Conservation (phyloP, 53 echinoderm and acorn worm species). For the Zoroaster sp. region DNA sequence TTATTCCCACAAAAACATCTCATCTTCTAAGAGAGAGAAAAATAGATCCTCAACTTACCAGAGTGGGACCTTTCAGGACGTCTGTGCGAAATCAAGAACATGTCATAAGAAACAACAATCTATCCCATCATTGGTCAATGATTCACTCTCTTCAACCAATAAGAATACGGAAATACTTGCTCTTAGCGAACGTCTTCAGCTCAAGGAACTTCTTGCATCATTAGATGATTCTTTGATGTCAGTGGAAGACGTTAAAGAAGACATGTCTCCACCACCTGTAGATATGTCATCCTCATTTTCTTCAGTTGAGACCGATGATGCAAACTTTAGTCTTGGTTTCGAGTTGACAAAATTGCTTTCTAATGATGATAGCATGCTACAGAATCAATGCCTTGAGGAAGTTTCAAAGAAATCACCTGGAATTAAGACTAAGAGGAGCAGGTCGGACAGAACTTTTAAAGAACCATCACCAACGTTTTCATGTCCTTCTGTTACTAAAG, state of each 20-base stretch:
- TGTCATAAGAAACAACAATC: not conserved
- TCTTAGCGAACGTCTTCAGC: not conserved
- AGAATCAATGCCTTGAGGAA: not conserved
- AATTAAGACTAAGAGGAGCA: too few relatives aligned
- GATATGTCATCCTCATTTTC: not conserved
- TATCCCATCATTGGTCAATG: not conserved
- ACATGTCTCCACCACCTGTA: not conserved
- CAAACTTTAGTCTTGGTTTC: constrained; percentile 34
- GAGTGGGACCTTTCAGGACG: not conserved
- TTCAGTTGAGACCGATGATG: not conserved
- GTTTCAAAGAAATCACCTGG: not conserved
- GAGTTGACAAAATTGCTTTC: constrained; percentile 14
- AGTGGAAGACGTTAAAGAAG: not conserved
- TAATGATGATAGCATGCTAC: not conserved
- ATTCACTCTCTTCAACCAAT: not conserved
- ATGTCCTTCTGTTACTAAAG: not conserved
- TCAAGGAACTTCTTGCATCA: not conserved
- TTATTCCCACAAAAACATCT: not conserved
- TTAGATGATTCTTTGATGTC: not conserved
- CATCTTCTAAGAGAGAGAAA: not conserved
- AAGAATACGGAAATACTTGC: not conserved
- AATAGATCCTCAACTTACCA: not conserved
- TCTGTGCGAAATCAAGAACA: not conserved
- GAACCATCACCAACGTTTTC: not conserved
- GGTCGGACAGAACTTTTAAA: not conserved